Conservation (phyloP, 2,797 vertebrate genomes). For the Capromys pilorides region DNA sequence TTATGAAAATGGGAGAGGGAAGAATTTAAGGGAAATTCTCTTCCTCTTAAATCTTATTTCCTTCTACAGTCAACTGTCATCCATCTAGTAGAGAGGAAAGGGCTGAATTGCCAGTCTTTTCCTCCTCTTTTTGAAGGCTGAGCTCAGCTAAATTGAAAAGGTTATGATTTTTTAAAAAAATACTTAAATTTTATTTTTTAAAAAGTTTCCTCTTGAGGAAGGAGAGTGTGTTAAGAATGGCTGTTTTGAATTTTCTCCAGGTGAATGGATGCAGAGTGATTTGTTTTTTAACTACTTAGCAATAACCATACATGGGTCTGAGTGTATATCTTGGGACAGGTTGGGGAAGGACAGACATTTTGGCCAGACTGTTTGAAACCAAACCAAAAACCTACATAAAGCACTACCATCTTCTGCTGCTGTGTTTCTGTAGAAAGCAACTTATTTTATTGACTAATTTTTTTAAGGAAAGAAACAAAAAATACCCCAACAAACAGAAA, state of each 20-base stretch:
- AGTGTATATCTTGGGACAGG: not conserved
- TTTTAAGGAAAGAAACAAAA: slow-evolving; percentile 61
- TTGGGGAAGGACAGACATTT: not conserved
- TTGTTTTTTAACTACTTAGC: slow-evolving; percentile 68
- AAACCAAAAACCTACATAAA: slow-evolving; percentile 77
- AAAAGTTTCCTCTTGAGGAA: slow-evolving; percentile 25
- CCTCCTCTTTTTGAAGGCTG: slow-evolving; percentile 61
- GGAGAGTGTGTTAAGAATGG: slow-evolving; percentile 40
- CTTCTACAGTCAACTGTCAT: slow-evolving; percentile 16
- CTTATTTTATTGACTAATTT: slow-evolving; percentile 68
- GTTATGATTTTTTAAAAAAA: slow-evolving; percentile 35
- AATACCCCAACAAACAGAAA: slow-evolving; percentile 63
- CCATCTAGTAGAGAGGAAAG: slow-evolving; percentile 19
- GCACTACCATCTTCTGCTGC: slow-evolving; percentile 68
- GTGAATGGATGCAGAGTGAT: slow-evolving; percentile 51
- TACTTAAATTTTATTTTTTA: slow-evolving; percentile 63
- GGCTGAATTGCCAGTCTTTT: slow-evolving; percentile 14
- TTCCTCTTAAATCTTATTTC: slow-evolving; percentile 47
- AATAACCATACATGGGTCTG: slow-evolving; percentile 58
- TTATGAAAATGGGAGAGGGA: slow-evolving; percentile 5
- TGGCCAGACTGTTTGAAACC: slow-evolving; percentile 73
- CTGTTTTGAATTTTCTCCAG: slow-evolving; percentile 48
- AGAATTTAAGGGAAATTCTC: slow-evolving; percentile 33
- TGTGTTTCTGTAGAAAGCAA: slow-evolving; percentile 75
- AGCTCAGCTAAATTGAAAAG: slow-evolving; percentile 61